A percentile compares a stretch with the other conserved stretches of the same genome.
These are phyloP conservation scores for Lycia hirtaria DNA, from an alignment of 2,888 invertebrate genomes.

Conservation along the genomic window DNA sequence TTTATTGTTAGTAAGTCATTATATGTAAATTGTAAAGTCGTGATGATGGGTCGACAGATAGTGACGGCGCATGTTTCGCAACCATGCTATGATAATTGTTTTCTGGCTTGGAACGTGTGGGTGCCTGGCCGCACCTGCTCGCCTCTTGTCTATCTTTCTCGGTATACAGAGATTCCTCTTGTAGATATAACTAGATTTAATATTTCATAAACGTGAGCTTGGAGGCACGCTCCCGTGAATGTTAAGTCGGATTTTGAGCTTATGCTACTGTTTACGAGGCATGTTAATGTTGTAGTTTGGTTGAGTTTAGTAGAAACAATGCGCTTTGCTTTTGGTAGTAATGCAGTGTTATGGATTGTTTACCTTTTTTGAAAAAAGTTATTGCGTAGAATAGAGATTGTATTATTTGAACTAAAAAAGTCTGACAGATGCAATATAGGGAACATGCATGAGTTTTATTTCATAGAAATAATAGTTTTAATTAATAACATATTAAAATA, in stretches of 20 bases:
- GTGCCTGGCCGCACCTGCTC: conserved; percentile 69
- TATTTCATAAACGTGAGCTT: conserved; percentile 83
- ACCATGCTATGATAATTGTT: conserved; percentile 81
- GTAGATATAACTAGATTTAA: conserved; percentile 75
- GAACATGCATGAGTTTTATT: too few relatives aligned
- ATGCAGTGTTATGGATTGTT: background rate
- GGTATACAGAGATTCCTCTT: conserved; percentile 62
- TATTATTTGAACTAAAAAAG: background rate
- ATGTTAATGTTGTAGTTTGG: conserved; percentile 30
- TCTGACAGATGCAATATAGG: too few relatives aligned
- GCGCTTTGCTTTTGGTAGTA: conserved; percentile 8
- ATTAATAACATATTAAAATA: too few relatives aligned
- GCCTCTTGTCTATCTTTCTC: conserved; percentile 59
- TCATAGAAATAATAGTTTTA: too few relatives aligned
- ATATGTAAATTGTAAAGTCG: conserved; percentile 84
- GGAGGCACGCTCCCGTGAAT: conserved; percentile 68
- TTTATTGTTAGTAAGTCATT: conserved; percentile 83
- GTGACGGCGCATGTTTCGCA: conserved; percentile 83
- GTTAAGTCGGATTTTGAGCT: conserved; percentile 45
- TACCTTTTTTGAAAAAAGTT: background rate
- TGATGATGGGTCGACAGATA: conserved; percentile 81
- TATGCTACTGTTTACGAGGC: conserved; percentile 39
- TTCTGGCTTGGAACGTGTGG: conserved; percentile 60
- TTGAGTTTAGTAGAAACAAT: conserved; percentile 7
- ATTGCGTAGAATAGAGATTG: background rate